These are phyloP conservation scores for Melanogrammus aeglefinus DNA, from an alignment of 2,797 vertebrate genomes.

Conservation along the genomic window DNA sequence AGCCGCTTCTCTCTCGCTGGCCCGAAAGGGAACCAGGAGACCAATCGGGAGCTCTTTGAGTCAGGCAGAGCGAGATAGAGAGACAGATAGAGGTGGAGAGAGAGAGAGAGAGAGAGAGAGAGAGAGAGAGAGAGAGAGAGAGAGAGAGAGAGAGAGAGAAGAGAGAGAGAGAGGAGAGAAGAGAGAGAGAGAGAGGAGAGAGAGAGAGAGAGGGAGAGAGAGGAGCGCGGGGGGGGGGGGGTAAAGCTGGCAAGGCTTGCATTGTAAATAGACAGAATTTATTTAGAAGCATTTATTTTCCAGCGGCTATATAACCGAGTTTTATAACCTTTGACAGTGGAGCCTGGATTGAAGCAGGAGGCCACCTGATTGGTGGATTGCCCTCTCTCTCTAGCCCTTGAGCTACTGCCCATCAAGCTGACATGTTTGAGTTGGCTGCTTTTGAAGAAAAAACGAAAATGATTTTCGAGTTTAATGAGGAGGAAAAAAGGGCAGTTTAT, in stretches of 20 bases:
- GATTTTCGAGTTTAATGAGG: not conserved
- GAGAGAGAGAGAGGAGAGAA: conserved; percentile 14
- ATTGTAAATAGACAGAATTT: not conserved
- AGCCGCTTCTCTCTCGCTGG: conserved; percentile 5
- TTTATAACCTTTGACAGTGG: not conserved
- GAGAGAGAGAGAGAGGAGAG: conserved; percentile 2
- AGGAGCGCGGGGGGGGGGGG: not conserved
- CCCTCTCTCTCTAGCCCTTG: not conserved
- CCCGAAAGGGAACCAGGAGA: conserved; percentile 50
- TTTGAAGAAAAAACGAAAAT: not conserved
- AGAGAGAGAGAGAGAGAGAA: conserved; percentile 10
- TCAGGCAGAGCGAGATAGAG: not conserved
- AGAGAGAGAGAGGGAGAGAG: conserved; percentile 12
- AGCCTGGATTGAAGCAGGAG: no score
- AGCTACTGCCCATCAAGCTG: not conserved
- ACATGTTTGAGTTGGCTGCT: not conserved
- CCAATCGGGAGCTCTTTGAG: conserved; percentile 38
- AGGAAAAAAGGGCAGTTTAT: not conserved
- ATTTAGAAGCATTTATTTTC: not conserved
- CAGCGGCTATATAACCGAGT: not conserved
- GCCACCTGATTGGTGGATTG: not conserved
- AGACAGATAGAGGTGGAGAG: not conserved
- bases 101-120: conserved; percentile 20
- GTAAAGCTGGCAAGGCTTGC: not conserved
- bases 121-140: conserved; percentile 5